These are phyloP conservation scores for Homalodisca vitripennis DNA, from an alignment of 1,140 invertebrate species.

Conservation along the genomic window DNA sequence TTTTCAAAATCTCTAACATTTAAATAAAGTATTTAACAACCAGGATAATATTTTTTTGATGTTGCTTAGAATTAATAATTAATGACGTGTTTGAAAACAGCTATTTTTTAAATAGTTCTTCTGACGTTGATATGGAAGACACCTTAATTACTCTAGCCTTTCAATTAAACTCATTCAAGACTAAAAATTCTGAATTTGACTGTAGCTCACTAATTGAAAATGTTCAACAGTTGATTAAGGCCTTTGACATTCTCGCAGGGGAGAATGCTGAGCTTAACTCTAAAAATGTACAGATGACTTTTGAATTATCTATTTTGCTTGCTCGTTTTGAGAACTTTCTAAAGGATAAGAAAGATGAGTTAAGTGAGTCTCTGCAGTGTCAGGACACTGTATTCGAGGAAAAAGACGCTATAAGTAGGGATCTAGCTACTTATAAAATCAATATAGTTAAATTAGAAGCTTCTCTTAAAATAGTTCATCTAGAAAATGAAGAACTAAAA, in stretches of 20 bases:
- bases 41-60: no score
- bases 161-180: neutral
- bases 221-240: neutral
- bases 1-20: no score
- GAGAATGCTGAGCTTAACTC: neutral
- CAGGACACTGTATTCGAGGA: neutral
- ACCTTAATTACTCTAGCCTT: neutral
- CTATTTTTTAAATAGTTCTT: neutral
- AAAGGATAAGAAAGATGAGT: no score
- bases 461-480: neutral
- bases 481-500: neutral
- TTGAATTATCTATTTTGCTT: neutral
- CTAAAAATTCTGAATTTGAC: neutral
- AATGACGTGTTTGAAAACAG: neutral
- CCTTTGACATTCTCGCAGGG: neutral
- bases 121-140: neutral
- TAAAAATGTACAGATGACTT: no score
- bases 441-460: neutral
- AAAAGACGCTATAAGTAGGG: neutral
- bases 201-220: neutral
- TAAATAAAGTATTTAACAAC: no score
- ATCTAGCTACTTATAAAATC: neutral
- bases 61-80: no score
- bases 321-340: neutral
- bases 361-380: neutral